Conservation (phyloP, 1,140 invertebrate genomes). For the Globodera rostochiensis region DNA sequence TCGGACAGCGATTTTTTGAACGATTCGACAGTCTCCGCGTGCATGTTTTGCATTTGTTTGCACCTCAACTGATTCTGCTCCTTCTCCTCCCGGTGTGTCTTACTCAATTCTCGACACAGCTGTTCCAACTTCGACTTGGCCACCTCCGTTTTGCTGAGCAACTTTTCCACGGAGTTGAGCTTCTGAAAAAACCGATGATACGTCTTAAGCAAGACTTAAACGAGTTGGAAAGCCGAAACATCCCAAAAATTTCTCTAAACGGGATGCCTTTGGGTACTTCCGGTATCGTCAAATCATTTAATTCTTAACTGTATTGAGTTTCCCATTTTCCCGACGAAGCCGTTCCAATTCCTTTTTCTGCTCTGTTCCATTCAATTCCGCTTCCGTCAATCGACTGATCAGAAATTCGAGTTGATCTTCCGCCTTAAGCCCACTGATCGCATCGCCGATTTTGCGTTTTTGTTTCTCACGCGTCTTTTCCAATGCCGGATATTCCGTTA, state of each 20-base stretch:
- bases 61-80: conserved; percentile 35
- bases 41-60: conserved; percentile 30
- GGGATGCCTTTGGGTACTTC: not conserved
- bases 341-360: conserved; percentile 29
- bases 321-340: conserved; percentile 28
- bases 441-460: conserved; percentile 23
- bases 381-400: conserved; percentile 39
- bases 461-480: conserved; percentile 29
- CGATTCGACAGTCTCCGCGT: conserved; percentile 42
- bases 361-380: conserved; percentile 28
- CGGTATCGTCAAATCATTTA: too few relatives aligned
- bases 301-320: conserved; percentile 15
- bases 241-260: conserved; percentile 34
- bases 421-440: conserved; percentile 26
- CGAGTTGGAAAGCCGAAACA: too few relatives aligned
- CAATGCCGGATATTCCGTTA: conserved; percentile 16
- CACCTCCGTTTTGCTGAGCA: conserved; percentile 51
- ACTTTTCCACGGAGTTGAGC: conserved; percentile 34
- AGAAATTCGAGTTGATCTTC: conserved; percentile 42
- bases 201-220: not conserved
- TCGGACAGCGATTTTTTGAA: conserved; percentile 53
- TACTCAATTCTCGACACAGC: conserved; percentile 48
- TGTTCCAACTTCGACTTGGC: conserved; percentile 54
- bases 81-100: conserved; percentile 43
- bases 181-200: conserved; percentile 33